Base-by-base conservation (phyloP, 2,888 invertebrate species). In the Campoplex nolae region DNA sequence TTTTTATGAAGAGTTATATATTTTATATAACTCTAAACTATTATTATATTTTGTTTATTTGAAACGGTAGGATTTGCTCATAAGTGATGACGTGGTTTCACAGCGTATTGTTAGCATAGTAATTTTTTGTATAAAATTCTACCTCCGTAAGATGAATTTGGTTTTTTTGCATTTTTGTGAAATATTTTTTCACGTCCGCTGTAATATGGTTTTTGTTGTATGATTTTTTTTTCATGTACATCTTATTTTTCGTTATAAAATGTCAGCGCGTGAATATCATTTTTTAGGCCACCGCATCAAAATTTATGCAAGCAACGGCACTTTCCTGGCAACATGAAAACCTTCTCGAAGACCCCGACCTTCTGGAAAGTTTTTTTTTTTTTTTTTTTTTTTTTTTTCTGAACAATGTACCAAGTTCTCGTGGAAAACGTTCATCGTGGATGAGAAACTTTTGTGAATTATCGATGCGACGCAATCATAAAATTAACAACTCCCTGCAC, bases 371-470 rank as follows among this genome's bases (percentile, higher is more conserved):
- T 83, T 35, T 62, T 13, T 48, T 79, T 56, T 58, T 54, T 56
- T 79, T 83, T 35, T 62, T 13, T 48, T 79, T 56, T 58, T 54
- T 56, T 79, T 56, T 58, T 54, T 28, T 16, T 38, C n/a, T 54
- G 45, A 42, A 54, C 65, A 23, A 35, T 16, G 18, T n/a, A 54
- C 23, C 54, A 42, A 67, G 71, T 45, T 65, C 54, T 28, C 73
- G 48, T 77, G 35, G 32, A 51, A 67, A 77, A 77, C 56, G 76
- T 68, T 56, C 48, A 18, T 62, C 68, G 77, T 42, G 42, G 68
- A 51, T 73, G 58, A 70, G n/a, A 83, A 73, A 83, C 56, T 80
- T 83, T 77, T 58, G 68, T 48, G 54, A 77, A 77, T 77, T 80
- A 68, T 56, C 86, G 56, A 81, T 74, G 79, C 48, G 48, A 73